A percentile compares a stretch with the other conserved stretches of the same genome.
These are phyloP conservation scores for Ladona fulva DNA, from an alignment of 1,140 invertebrate species.

Conservation along the genomic window DNA sequence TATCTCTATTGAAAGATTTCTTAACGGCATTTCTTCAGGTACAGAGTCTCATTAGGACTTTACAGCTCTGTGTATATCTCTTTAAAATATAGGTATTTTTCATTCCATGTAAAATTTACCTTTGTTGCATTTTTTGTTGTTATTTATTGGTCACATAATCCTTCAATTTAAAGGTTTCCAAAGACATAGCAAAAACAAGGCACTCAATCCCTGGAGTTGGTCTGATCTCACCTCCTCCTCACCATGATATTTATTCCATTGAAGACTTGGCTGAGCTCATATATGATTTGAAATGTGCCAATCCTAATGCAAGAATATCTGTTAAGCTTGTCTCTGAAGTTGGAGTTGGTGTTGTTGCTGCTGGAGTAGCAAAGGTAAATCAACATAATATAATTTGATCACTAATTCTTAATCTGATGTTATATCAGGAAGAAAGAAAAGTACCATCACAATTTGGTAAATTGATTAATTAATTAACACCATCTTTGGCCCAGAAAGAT, in stretches of 20 bases:
- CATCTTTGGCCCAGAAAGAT: too few relatives aligned
- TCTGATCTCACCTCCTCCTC: conserved; percentile 94
- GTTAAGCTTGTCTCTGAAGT: conserved; percentile 98
- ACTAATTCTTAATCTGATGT: background rate
- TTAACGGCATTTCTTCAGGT: too few relatives aligned
- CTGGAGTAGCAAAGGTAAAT: conserved; percentile 88
- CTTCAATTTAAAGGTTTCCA: conserved; percentile 56
- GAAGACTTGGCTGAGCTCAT: conserved; percentile 98
- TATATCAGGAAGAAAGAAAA: too few relatives aligned
- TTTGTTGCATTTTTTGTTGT: background rate
- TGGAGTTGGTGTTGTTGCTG: conserved; percentile 94
- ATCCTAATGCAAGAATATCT: conserved; percentile 89
- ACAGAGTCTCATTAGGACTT: too few relatives aligned
- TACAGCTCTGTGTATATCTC: too few relatives aligned
- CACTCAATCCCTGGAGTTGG: conserved; percentile 97
- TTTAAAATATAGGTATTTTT: too few relatives aligned
- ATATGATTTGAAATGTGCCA: conserved; percentile 96
- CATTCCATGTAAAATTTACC: background rate
- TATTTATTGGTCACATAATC: background rate
- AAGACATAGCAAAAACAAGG: conserved; percentile 89
- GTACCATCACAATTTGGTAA: too few relatives aligned
- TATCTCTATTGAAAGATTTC: too few relatives aligned
- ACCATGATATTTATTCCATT: conserved; percentile 99
- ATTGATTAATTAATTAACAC: too few relatives aligned
- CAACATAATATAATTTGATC: conserved; percentile 13